Base-by-base conservation (phyloP, 2,113 vertebrate species). In the Microtus pennsylvanicus region DNA sequence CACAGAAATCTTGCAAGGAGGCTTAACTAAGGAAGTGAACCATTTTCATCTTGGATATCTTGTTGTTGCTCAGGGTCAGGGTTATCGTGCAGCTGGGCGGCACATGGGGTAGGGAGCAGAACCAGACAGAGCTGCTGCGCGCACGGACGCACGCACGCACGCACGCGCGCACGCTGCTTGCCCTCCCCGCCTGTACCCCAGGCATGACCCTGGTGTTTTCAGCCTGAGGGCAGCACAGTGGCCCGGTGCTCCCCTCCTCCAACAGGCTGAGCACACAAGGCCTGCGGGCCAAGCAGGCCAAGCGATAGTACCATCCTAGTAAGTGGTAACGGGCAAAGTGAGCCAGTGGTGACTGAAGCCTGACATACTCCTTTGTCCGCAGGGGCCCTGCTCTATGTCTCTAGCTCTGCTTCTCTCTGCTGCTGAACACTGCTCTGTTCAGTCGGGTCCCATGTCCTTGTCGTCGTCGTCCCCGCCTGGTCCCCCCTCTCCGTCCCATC, bases 91-190 rank as follows among this genome's bases (percentile, higher is more conserved):
- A 52, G 33, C 33, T 22, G 50, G 78, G 33, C 2, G 2, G 33
- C 35, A 30, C 28, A 1, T 28, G 6, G 61, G 6, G 5, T 16
- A 1, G 14, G 3, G 26, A 1, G 2, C 9, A 55, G 50, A 10
- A 55, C 77, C 77, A 12, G 30, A 19, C 50, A 35, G 50, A 35
- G 30, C 65, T 69, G 28, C 52, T 55, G 16, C 52, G 16, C 14
- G 16, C 16, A 52, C 3, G 13, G 2, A 17, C 14, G 52, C 16
- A 14, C 3, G 50, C 12, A 2, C 14, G 52, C 16, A 14, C 3
- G 50, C 12, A 2, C 50, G 50, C 52, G 7, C 52, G 5, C 55
- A n/a, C n/a, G n/a, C n/a, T n/a, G n/a, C 55, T 58, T 58, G 55
- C 35, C 86, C 52, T n/a, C 17, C 19, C 28, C 55, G 30, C 19